Percentiles rank a stretch among this genome's conserved stretches.
Evolutionary conservation across 1,140 invertebrate species (phyloP).

Genomic region (Scaptomyza hsui): DNA sequence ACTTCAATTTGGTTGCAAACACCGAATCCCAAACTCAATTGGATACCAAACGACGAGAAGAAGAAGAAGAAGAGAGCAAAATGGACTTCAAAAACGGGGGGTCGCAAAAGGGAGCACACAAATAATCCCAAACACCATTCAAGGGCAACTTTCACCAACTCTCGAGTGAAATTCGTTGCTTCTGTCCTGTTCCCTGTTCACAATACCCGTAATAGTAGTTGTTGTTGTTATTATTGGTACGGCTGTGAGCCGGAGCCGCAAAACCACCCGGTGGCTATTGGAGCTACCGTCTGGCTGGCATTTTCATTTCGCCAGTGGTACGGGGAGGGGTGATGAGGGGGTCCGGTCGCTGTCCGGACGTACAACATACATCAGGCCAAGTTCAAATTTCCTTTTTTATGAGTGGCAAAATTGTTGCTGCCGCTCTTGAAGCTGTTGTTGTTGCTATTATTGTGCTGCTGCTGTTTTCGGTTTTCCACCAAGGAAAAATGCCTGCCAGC

Average conservation of each 20-base stretch:
- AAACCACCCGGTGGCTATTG: conserved; percentile 18
- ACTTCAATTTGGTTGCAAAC: conserved; percentile 72
- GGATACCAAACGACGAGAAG: conserved; percentile 6
- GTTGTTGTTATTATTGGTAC: conserved; percentile 22
- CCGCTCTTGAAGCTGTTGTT: conserved; percentile 13
- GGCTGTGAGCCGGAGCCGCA: conserved; percentile 1
- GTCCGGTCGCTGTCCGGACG: conserved; percentile 53
- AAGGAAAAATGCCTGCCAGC: conserved; percentile 69
- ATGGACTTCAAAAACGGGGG: conserved; percentile 23
- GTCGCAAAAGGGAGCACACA: background rate
- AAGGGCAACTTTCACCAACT: conserved; percentile 79
- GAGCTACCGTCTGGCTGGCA: conserved; percentile 69
- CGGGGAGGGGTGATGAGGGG: conserved; percentile 68
- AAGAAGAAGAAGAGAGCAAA: conserved; percentile 20
- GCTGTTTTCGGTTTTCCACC: conserved; percentile 8
- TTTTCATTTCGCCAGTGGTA: conserved; percentile 70
- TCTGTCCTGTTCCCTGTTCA: conserved; percentile 10
- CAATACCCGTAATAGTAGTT: background rate
- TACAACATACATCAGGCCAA: conserved; percentile 74
- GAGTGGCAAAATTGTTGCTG: conserved; percentile 51
- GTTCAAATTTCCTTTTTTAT: conserved; percentile 77
- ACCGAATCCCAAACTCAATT: conserved; percentile 64
- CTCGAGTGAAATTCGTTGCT: conserved; percentile 47
- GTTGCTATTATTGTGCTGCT: conserved; percentile 43
- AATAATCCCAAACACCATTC: conserved; percentile 79